phyloP scores from a whole-genome alignment of 1,140 invertebrate species.

The Brachionus angularis region DNA sequence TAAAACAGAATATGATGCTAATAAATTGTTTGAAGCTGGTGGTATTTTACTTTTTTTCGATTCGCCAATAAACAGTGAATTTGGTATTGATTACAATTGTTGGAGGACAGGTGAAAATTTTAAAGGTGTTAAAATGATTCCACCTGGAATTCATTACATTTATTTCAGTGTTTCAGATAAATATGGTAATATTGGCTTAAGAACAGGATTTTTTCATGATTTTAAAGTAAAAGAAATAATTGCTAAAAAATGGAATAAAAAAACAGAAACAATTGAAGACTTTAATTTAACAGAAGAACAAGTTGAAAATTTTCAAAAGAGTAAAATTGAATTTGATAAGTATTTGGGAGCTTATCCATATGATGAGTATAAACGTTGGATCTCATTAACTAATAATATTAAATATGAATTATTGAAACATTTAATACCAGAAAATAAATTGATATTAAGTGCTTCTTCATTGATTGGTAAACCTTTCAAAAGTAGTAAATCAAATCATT shows the following conservation, averaged over 20 bases:
- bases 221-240: slow-evolving; percentile 78
- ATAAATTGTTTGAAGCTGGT: slow-evolving; percentile 73
- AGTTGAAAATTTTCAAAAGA: slow-evolving; percentile 63
- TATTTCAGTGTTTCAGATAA: slow-evolving; percentile 71
- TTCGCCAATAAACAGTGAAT: slow-evolving; percentile 78
- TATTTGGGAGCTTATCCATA: slow-evolving; percentile 86
- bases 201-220: slow-evolving; percentile 82
- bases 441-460: slow-evolving; percentile 56
- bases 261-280: slow-evolving; percentile 60
- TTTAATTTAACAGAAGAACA: slow-evolving; percentile 53
- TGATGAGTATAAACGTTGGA: slow-evolving; percentile 80
- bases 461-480: slow-evolving; percentile 46
- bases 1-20: slow-evolving; percentile 58
- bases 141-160: slow-evolving; percentile 88
- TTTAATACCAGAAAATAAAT: slow-evolving; percentile 64
- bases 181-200: slow-evolving; percentile 61
- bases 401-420: slow-evolving; percentile 59
- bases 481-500: not conserved
- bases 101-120: slow-evolving; percentile 89
- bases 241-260: slow-evolving; percentile 75
- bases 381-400: slow-evolving; percentile 71
- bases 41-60: slow-evolving; percentile 73
- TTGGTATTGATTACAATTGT: slow-evolving; percentile 91
- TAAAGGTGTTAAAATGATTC: slow-evolving; percentile 95
- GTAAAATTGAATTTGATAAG: slow-evolving; percentile 72